Evolutionary conservation across 2,888 invertebrate species (phyloP).

Genomic region (Cabera pusaria): DNA sequence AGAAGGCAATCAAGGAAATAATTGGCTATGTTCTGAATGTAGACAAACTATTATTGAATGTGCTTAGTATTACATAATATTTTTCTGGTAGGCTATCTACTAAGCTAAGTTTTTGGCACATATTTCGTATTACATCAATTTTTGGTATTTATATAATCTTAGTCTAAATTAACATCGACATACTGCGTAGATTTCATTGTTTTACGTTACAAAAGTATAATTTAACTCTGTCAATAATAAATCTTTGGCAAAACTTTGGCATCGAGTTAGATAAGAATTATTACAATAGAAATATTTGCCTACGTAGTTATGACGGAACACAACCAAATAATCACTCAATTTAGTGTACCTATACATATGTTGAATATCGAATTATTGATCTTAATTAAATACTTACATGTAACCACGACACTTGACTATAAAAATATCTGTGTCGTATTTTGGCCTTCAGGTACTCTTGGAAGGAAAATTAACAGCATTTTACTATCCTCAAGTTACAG

Average conservation of each 20-base stretch:
- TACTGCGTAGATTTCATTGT: background rate
- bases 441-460: slow-evolving; percentile 64
- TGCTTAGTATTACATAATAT: too few species aligned
- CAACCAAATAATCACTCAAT: slow-evolving; percentile 80
- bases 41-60: background rate
- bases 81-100: slow-evolving; percentile 3
- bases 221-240: slow-evolving; percentile 33
- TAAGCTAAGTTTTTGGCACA: slow-evolving; percentile 22
- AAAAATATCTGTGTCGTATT: slow-evolving; percentile 41
- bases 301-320: slow-evolving; percentile 70
- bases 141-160: slow-evolving; percentile 46
- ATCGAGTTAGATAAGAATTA: slow-evolving; percentile 44
- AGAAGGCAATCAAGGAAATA: slow-evolving; percentile 59
- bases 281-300: slow-evolving; percentile 53
- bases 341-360: slow-evolving; percentile 46
- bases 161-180: slow-evolving; percentile 43
- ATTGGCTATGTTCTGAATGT: slow-evolving; percentile 25
- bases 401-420: slow-evolving; percentile 39
- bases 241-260: slow-evolving; percentile 63
- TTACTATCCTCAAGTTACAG: slow-evolving; percentile 27
- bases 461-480: slow-evolving; percentile 55
- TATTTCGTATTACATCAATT: slow-evolving; percentile 7
- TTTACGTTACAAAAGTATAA: slow-evolving; percentile 16
- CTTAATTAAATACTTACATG: slow-evolving; percentile 19
- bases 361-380: slow-evolving; percentile 18